Conservation (phyloP, 2,113 vertebrate species). For the Nycticryphes semicollaris region DNA sequence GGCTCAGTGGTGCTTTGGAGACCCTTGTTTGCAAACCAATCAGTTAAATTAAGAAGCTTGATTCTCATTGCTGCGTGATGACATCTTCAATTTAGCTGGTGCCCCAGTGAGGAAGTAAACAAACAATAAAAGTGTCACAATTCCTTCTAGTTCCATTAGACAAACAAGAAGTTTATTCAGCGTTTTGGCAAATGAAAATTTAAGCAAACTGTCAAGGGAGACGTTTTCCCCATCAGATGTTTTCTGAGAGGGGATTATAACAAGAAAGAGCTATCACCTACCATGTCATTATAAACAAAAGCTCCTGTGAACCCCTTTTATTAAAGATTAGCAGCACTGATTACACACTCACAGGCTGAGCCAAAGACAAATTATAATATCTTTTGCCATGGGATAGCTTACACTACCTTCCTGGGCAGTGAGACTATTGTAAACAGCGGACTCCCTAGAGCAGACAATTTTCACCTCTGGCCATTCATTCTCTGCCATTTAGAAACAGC, state of each 20-base stretch:
- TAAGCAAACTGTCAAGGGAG: slow-evolving; percentile 61
- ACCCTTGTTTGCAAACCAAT: slow-evolving; percentile 47
- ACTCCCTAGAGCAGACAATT: background rate
- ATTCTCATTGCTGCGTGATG: slow-evolving; percentile 46
- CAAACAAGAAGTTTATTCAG: slow-evolving; percentile 67
- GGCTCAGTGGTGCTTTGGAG: background rate
- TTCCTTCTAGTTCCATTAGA: slow-evolving; percentile 60
- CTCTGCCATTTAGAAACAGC: slow-evolving; percentile 13
- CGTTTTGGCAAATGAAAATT: slow-evolving; percentile 64
- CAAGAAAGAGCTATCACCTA: slow-evolving; percentile 50
- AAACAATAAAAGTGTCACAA: slow-evolving; percentile 70
- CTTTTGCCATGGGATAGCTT: slow-evolving; percentile 18
- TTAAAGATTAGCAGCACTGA: slow-evolving; percentile 61
- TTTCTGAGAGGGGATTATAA: slow-evolving; percentile 54
- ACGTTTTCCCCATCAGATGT: slow-evolving; percentile 34
- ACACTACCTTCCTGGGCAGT: background rate
- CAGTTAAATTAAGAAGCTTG: slow-evolving; percentile 56
- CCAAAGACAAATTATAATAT: slow-evolving; percentile 44
- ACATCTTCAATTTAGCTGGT: slow-evolving; percentile 60
- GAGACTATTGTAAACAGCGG: background rate
- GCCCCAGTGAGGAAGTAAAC: slow-evolving; percentile 57
- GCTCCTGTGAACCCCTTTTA: slow-evolving; percentile 56
- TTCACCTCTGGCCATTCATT: slow-evolving; percentile 27
- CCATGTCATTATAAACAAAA: slow-evolving; percentile 64
- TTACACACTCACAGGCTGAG: slow-evolving; percentile 6